Conservation (phyloP, 2,888 invertebrate species). For the Mesorhabditis spiculigera region DNA sequence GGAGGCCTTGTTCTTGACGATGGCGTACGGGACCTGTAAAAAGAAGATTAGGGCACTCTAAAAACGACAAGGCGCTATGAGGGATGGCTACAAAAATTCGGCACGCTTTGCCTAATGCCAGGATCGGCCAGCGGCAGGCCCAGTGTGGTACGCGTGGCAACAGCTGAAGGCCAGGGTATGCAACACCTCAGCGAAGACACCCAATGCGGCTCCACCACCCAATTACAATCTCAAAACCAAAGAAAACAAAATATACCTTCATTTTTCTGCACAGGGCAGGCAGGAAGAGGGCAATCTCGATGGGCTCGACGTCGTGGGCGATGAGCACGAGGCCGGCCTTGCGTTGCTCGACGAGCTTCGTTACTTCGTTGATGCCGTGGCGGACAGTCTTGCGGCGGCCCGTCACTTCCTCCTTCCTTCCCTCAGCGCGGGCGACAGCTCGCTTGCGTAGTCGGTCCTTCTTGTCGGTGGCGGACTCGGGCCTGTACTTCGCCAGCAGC, state of each 20-base stretch:
- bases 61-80: too few relatives aligned
- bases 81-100: too few relatives aligned
- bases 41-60: not conserved
- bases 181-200: too few relatives aligned
- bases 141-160: not conserved
- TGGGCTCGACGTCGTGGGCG: conserved; percentile 96
- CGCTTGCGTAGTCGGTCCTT: conserved; percentile 83
- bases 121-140: not conserved
- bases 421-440: conserved; percentile 76
- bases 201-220: too few relatives aligned
- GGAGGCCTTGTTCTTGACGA: conserved; percentile 95
- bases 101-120: too few relatives aligned
- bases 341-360: conserved; percentile 92
- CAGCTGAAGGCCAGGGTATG: too few relatives aligned
- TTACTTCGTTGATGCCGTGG: conserved; percentile 81
- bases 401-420: conserved; percentile 78
- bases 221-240: too few relatives aligned
- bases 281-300: conserved; percentile 95
- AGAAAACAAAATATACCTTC: conserved; percentile 59
- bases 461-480: conserved; percentile 86
- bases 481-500: conserved; percentile 92
- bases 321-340: conserved; percentile 90
- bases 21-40: conserved; percentile 90
- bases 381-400: conserved; percentile 82
- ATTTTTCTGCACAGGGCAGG: conserved; percentile 98